Evolutionary conservation across 1,140 invertebrate species (phyloP).

Genomic region (Drosophila nebulosa): DNA sequence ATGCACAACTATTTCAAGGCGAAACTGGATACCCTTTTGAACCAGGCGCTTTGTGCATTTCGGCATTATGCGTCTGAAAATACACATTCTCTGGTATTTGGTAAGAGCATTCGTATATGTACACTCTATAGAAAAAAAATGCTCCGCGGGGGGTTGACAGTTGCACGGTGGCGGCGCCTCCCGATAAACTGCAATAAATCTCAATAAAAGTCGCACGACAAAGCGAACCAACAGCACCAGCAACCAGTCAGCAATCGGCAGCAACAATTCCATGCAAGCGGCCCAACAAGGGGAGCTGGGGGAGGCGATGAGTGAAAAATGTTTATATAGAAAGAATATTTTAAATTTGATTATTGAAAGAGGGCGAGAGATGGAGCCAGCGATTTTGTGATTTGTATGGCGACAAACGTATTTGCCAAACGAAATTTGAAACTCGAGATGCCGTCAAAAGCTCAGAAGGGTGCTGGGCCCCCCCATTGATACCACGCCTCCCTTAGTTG

Average conservation of each 20-base stretch:
- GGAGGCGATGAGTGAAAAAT: constrained; percentile 28
- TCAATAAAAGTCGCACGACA: constrained; percentile 64
- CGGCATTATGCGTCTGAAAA: neutral
- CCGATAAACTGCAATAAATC: constrained; percentile 69
- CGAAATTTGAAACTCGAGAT: constrained; percentile 10
- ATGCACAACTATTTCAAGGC: neutral
- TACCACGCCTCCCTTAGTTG: neutral
- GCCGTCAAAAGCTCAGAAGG: neutral
- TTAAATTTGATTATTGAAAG: constrained; percentile 75
- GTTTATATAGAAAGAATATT: constrained; percentile 50
- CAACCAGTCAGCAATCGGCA: neutral
- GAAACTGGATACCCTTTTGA: constrained; percentile 24
- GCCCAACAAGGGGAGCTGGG: constrained; percentile 18
- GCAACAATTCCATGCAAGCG: constrained; percentile 35
- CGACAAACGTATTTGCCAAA: constrained; percentile 58
- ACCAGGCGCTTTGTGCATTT: neutral
- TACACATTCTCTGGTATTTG: neutral
- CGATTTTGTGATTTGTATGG: constrained; percentile 70
- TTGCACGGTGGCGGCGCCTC: constrained; percentile 35
- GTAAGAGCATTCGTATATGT: constrained; percentile 11
- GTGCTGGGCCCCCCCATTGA: neutral
- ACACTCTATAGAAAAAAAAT: constrained; percentile 6
- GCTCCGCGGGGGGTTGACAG: constrained; percentile 21
- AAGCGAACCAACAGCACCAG: constrained; percentile 19
- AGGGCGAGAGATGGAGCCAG: constrained; percentile 27